Conservation (phyloP, 2,888 invertebrate genomes). For the Meiosimyza decipiens region DNA sequence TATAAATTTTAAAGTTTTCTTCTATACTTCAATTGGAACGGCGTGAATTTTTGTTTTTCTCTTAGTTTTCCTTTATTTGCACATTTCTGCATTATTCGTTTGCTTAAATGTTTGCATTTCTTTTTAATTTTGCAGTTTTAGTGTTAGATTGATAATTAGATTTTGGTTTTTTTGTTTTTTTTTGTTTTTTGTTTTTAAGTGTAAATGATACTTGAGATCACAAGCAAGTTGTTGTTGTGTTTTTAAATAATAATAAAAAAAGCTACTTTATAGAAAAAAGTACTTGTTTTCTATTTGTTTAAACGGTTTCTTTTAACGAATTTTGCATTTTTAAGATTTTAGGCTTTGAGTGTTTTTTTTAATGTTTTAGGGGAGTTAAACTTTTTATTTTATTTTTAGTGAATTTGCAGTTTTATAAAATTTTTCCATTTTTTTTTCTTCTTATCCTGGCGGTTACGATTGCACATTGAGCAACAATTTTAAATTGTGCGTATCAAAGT, state of each 20-base stretch:
- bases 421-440: slow-evolving; percentile 33
- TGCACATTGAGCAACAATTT: slow-evolving; percentile 75
- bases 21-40: slow-evolving; percentile 22
- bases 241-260: slow-evolving; percentile 34
- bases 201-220: slow-evolving; percentile 59
- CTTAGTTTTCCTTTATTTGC: not conserved
- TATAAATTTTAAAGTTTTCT: slow-evolving; percentile 21
- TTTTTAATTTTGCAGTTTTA: slow-evolving; percentile 20
- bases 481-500: slow-evolving; percentile 71
- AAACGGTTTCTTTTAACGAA: slow-evolving; percentile 26
- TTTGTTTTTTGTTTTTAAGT: slow-evolving; percentile 24
- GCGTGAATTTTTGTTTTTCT: slow-evolving; percentile 11
- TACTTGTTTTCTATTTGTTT: slow-evolving; percentile 37
- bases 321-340: slow-evolving; percentile 34
- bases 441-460: slow-evolving; percentile 60
- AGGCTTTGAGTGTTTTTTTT: slow-evolving; percentile 38
- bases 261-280: slow-evolving; percentile 41
- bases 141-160: not conserved
- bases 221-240: slow-evolving; percentile 56
- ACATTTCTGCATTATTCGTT: not conserved
- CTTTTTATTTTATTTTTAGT: slow-evolving; percentile 38
- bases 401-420: slow-evolving; percentile 33
- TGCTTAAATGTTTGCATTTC: slow-evolving; percentile 32
- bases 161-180: not conserved
- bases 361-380: slow-evolving; percentile 16